Base-by-base conservation (phyloP, 2,113 vertebrate species). In the Jaculus jaculus region DNA sequence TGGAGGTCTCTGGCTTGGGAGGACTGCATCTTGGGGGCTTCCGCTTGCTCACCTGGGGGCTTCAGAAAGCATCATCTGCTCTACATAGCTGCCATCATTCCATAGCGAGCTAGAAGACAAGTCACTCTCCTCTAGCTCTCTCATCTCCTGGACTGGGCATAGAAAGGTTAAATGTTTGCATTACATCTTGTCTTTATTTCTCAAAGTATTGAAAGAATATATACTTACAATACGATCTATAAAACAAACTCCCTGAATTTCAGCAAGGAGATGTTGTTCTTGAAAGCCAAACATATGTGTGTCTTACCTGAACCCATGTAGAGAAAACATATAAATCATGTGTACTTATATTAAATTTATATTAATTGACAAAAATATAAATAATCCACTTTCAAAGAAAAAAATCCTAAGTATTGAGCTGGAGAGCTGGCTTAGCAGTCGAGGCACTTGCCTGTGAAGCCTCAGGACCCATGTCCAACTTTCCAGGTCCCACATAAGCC, bases 331-430 rank as follows among this genome's bases (percentile, higher is more conserved):
- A 87, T 6, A 71, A 54, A 92, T 89, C 65, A 72, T 47, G 24
- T 85, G 16, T 37, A n/a, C 42, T 54, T 54, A 54, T 54, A 54
- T 90, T 72, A 13, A 6, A 77, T 28, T 74, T 78, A 78, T 32
- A 68, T 94, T 75, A 66, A 86, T 79, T 51, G 93, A 32, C 34
- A 89, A 90, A 94, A 86, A 65, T 21, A 66, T 78, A 95, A 96
- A 95, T 65, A 60, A 7, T 90, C 24, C 20, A 78, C 72, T 96
- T 90, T 90, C 84, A 95, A 92, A 97, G 69, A 75, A 8, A 15
- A 7, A 34, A 93, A 79, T 1, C 66, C 94, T 37, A 91, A 82
- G 30, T 87, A 94, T 17, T 88, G n/a, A 8, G 42, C 42, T 47
- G 42, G 42, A 47, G 42, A 47, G 42, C 42, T 47, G 42, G 42